phyloP scores from a whole-genome alignment of 2,888 invertebrate genomes.

The Volucella inflata region DNA sequence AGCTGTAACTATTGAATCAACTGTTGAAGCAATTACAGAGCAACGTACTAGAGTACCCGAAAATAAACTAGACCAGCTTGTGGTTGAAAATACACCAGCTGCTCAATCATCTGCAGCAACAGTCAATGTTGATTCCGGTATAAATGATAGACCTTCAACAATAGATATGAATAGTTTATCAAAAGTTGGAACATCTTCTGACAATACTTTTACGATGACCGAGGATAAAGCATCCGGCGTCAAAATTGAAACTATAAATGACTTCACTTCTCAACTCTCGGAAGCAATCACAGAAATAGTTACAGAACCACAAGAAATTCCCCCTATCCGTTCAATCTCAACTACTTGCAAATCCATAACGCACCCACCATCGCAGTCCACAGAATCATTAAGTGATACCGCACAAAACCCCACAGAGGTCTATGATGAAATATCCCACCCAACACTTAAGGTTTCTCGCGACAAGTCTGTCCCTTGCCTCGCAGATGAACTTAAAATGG shows the following conservation, averaged over 20 bases:
- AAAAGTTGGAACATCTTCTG: too few species aligned
- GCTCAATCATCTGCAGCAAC: too few species aligned
- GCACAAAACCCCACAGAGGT: constrained; percentile 59
- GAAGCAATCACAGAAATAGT: constrained; percentile 41
- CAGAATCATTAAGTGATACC: constrained; percentile 48
- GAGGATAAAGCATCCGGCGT: constrained; percentile 42
- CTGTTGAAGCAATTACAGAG: neutral
- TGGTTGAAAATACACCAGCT: too few species aligned
- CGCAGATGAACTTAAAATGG: constrained; percentile 62
- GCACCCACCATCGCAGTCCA: constrained; percentile 42
- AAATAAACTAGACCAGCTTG: too few species aligned
- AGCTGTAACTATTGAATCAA: neutral
- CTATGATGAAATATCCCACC: constrained; percentile 58
- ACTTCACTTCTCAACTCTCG: constrained; percentile 40
- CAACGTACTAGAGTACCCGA: too few species aligned
- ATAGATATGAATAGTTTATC: too few species aligned
- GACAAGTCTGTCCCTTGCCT: constrained; percentile 45
- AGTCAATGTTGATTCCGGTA: too few species aligned
- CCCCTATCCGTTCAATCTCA: constrained; percentile 9
- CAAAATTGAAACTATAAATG: constrained; percentile 31
- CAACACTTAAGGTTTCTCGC: constrained; percentile 22
- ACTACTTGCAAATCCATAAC: constrained; percentile 38
- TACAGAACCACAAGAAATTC: constrained; percentile 5
- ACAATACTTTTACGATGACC: neutral
- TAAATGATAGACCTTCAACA: too few species aligned